These are phyloP conservation scores for Creontiades dilutus DNA, from an alignment of 2,888 invertebrate species.

Conservation along the genomic window DNA sequence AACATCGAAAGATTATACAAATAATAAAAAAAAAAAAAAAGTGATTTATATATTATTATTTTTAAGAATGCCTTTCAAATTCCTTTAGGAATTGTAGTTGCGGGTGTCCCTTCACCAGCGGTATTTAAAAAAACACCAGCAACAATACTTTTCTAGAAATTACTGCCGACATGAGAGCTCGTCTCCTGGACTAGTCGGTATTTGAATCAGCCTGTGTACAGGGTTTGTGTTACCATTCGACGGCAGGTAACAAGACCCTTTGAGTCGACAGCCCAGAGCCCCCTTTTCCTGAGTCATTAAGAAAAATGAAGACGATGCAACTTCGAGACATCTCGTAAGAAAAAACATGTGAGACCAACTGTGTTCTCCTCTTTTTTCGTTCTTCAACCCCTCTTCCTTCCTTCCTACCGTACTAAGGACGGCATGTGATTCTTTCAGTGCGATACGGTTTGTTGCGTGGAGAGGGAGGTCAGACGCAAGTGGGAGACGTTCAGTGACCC, in stretches of 20 bases:
- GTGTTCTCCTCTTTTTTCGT: background rate
- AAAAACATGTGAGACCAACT: background rate
- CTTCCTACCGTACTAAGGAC: background rate
- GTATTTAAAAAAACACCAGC: too few species aligned
- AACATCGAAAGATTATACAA: too few species aligned
- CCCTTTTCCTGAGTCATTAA: background rate
- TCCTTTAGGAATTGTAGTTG: too few species aligned
- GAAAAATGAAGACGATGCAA: background rate
- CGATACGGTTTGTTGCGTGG: background rate
- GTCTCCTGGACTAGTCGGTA: too few species aligned
- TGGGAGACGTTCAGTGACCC: constrained; percentile 38
- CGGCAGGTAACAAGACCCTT: background rate
- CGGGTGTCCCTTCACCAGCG: too few species aligned
- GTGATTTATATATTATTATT: too few species aligned
- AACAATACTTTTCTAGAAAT: too few species aligned
- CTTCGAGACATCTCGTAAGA: background rate
- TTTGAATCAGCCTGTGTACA: too few species aligned
- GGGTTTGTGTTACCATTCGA: too few species aligned
- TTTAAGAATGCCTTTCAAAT: too few species aligned
- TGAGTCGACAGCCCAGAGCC: background rate
- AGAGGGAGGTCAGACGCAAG: background rate
- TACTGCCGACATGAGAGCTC: too few species aligned
- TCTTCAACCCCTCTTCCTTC: constrained; percentile 1
- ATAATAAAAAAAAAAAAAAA: too few species aligned
- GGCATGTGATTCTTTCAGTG: constrained; percentile 14